phyloP scores from a whole-genome alignment of 2,113 vertebrate genomes.

The Paramormyrops kingsleyae region DNA sequence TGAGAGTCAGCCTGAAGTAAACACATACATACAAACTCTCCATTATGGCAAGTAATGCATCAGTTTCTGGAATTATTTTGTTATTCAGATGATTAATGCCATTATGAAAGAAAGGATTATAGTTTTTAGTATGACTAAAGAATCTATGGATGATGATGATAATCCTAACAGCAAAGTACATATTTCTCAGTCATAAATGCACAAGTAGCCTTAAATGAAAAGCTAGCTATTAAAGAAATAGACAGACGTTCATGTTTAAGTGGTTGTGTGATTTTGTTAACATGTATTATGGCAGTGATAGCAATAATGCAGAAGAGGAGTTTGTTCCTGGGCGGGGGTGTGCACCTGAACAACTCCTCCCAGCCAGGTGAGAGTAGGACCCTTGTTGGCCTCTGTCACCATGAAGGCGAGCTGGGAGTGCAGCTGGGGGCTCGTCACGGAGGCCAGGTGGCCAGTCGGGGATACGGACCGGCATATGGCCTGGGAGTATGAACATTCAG shows the following conservation, averaged over 20 bases:
- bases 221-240: background rate
- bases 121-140: background rate
- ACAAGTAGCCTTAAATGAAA: background rate
- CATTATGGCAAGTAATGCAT: background rate
- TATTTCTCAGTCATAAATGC: background rate
- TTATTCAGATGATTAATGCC: background rate
- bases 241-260: background rate
- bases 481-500: conserved; percentile 31
- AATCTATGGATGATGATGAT: background rate
- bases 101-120: background rate
- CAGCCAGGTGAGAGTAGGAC: conserved; percentile 51
- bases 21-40: conserved; percentile 4
- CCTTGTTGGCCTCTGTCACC: conserved; percentile 40
- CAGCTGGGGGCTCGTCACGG: conserved; percentile 43
- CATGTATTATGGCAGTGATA: background rate
- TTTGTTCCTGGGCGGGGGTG: background rate
- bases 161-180: background rate
- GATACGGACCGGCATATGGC: conserved; percentile 38
- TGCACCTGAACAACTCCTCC: conserved; percentile 51
- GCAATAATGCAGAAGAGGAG: background rate
- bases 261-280: background rate
- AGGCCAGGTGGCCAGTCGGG: conserved; percentile 47
- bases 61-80: background rate
- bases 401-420: conserved; percentile 49
- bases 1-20: conserved; percentile 45